A percentile compares a stretch with the other conserved stretches of the same genome.
phyloP scores from a whole-genome alignment of 2,113 vertebrate species.

The Struthidea cinerea region DNA sequence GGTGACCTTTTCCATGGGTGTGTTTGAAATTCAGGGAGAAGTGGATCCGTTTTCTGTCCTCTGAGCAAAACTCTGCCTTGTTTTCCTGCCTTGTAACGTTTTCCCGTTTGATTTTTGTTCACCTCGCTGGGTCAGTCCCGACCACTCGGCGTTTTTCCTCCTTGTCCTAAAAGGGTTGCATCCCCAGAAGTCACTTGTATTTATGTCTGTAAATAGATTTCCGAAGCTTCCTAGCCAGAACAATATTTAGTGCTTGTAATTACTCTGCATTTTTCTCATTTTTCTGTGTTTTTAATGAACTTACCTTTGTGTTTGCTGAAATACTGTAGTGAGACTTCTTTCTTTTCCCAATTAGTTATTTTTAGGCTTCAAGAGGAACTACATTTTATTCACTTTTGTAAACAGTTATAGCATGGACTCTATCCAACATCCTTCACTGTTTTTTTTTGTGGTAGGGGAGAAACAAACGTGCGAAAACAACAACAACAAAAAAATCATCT shows the following conservation, averaged over 20 bases:
- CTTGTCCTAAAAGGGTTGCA: conserved; percentile 64
- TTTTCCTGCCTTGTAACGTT: conserved; percentile 34
- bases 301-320: conserved; percentile 70
- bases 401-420: conserved; percentile 75
- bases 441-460: conserved; percentile 68
- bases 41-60: background rate
- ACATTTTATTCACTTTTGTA: conserved; percentile 78
- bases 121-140: conserved; percentile 48
- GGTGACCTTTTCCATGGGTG: conserved; percentile 12
- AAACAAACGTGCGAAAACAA: conserved; percentile 50
- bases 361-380: conserved; percentile 67
- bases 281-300: conserved; percentile 70
- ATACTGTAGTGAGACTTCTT: conserved; percentile 72
- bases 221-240: conserved; percentile 71
- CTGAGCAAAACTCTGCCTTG: conserved; percentile 45
- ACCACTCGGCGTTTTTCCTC: conserved; percentile 38
- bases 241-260: conserved; percentile 78
- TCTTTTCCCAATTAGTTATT: conserved; percentile 68
- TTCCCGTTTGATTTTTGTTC: background rate
- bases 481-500: background rate
- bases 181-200: conserved; percentile 76
- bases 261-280: conserved; percentile 60
- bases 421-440: conserved; percentile 60
- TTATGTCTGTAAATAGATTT: conserved; percentile 85
- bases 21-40: conserved; percentile 25